A percentile compares a stretch with the other conserved stretches of the same genome.
Conservation (phyloP, 2,888 invertebrate species). For the Cephonodes hylas region DNA sequence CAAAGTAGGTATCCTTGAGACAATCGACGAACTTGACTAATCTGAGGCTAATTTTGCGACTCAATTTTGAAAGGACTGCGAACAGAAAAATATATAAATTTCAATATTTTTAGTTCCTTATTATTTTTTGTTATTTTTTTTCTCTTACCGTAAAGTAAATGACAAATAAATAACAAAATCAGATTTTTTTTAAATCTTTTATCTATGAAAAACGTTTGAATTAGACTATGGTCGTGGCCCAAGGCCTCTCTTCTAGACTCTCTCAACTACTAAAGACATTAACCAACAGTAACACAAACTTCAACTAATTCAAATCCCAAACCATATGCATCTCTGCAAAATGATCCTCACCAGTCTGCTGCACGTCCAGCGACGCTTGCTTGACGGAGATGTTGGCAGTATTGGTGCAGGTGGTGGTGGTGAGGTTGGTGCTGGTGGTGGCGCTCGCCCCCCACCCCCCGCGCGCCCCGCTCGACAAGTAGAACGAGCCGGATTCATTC, state of each 20-base stretch:
- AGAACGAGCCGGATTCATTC: constrained; percentile 51
- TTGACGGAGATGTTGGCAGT: constrained; percentile 62
- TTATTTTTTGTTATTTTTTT: too few species aligned
- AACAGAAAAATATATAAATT: constrained; percentile 21
- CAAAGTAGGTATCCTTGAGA: constrained; percentile 90
- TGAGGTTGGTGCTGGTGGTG: constrained; percentile 18
- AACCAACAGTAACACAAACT: too few species aligned
- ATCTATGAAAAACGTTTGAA: too few species aligned
- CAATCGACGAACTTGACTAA: constrained; percentile 90
- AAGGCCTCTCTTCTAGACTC: too few species aligned
- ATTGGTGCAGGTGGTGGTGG: constrained; percentile 38
- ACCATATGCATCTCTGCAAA: too few species aligned
- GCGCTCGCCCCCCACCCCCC: constrained; percentile 20
- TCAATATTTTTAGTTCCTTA: not conserved
- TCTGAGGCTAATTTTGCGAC: constrained; percentile 88
- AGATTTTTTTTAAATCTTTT: too few species aligned
- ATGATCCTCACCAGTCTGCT: constrained; percentile 84
- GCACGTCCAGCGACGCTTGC: constrained; percentile 86
- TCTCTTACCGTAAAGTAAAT: too few species aligned
- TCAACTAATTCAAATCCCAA: too few species aligned
- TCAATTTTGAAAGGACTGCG: constrained; percentile 85
- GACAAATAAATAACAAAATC: too few species aligned
- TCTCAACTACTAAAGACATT: too few species aligned
- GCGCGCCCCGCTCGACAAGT: constrained; percentile 31
- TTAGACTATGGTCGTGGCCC: too few species aligned